Evolutionary conservation across 2,113 vertebrate genomes (phyloP).

Genomic region (Onychostruthus taczanowskii): DNA sequence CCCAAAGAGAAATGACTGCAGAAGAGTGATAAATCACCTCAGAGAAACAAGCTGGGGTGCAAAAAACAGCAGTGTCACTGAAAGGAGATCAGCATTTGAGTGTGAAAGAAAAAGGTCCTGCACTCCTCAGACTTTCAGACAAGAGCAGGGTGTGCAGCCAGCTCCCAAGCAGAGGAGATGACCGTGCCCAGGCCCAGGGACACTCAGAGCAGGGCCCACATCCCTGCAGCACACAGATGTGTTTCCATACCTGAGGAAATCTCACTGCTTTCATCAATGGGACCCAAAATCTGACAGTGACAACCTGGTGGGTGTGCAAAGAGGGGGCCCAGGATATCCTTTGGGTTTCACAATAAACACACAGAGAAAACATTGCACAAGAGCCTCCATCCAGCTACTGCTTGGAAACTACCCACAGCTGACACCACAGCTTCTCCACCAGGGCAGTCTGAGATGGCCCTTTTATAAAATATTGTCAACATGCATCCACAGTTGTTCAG

Average conservation of each 20-base stretch:
- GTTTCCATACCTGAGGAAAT: not conserved
- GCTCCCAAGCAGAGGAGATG: not conserved
- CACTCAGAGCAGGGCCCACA: not conserved
- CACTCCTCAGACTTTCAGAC: not conserved
- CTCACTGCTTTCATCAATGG: not conserved
- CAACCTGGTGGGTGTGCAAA: not conserved
- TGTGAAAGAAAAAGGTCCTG: not conserved
- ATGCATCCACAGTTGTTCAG: not conserved
- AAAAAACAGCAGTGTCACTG: not conserved
- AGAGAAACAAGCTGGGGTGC: not conserved
- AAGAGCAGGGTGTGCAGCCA: not conserved
- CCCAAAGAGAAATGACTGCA: not conserved
- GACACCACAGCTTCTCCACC: not conserved
- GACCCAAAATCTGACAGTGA: not conserved
- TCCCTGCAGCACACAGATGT: not conserved
- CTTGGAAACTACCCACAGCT: not conserved
- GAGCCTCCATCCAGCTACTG: not conserved
- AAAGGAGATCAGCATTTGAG: not conserved
- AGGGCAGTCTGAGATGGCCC: not conserved
- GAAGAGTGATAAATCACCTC: conserved; percentile 14
- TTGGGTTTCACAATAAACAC: not conserved
- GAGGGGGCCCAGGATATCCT: not conserved
- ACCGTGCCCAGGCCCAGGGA: not conserved
- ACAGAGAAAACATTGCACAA: not conserved
- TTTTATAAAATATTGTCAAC: not conserved